Evolutionary conservation across 1,140 invertebrate species (phyloP).

Genomic region (Conus ventricosus): DNA sequence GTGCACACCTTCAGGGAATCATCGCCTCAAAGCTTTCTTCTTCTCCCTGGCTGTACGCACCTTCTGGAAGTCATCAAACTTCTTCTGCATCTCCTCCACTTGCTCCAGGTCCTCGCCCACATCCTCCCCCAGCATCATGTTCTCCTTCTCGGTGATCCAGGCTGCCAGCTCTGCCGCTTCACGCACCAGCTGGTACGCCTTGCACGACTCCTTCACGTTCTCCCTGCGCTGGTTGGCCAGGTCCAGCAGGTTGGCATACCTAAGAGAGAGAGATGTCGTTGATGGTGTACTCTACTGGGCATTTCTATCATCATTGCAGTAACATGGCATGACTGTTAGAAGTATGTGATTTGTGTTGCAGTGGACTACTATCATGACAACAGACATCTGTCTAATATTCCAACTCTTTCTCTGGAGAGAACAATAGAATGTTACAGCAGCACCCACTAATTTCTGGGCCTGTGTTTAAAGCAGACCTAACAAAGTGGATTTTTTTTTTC

Average conservation of each 20-base stretch:
- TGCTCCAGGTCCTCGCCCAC: constrained; percentile 88
- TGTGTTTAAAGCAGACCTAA: too few species aligned
- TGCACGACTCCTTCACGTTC: constrained; percentile 97
- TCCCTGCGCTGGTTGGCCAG: constrained; percentile 94
- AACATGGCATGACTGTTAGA: too few species aligned
- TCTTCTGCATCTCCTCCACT: constrained; percentile 98
- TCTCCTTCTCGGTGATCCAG: constrained; percentile 97
- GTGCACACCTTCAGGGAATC: constrained; percentile 88
- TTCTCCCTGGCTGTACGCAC: constrained; percentile 80
- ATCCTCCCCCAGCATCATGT: constrained; percentile 90
- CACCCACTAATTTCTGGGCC: too few species aligned
- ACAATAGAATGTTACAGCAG: too few species aligned
- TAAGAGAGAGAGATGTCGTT: constrained; percentile 24
- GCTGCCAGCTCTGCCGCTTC: constrained; percentile 98
- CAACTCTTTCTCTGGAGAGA: too few species aligned
- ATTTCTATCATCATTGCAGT: too few species aligned
- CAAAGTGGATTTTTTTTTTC: too few species aligned
- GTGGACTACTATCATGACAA: too few species aligned
- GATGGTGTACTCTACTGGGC: too few species aligned
- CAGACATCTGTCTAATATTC: too few species aligned
- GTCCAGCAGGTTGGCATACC: constrained; percentile 91
- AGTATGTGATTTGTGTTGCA: too few species aligned
- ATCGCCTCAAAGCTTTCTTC: constrained; percentile 99
- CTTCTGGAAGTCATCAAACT: constrained; percentile 98
- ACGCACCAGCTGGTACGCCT: constrained; percentile 97